Percentiles rank a stretch among this genome's conserved stretches.
phyloP scores from a whole-genome alignment of 1,140 invertebrate genomes.

The Eulimnadia texana region DNA sequence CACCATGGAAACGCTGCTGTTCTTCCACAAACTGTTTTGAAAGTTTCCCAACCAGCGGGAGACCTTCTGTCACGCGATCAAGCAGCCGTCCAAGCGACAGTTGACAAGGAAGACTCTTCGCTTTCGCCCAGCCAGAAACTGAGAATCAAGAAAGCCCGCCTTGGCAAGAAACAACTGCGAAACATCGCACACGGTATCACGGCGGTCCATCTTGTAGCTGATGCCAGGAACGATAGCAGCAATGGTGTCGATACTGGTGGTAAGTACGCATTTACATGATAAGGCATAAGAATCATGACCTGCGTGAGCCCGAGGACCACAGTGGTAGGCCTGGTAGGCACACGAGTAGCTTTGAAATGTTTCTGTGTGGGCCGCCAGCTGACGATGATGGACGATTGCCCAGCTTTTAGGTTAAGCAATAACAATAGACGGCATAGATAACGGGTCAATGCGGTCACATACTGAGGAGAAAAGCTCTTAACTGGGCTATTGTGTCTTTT shows the following conservation, averaged over 20 bases:
- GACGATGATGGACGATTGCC: constrained; percentile 1
- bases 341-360: not conserved
- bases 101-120: constrained; percentile 1
- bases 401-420: not conserved
- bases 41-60: not conserved
- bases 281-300: no score
- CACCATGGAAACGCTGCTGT: not conserved
- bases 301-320: no score
- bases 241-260: constrained; percentile 4
- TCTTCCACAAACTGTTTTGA: not conserved
- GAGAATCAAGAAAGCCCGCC: not conserved
- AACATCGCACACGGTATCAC: not conserved
- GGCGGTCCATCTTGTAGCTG: constrained; percentile 12
- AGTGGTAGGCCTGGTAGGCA: no score
- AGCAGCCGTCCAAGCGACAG: not conserved
- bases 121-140: not conserved
- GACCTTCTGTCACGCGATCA: not conserved
- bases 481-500: not conserved
- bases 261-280: not conserved
- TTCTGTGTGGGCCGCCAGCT: no score
- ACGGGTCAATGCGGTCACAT: not conserved
- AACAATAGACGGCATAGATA: not conserved
- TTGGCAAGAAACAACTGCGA: constrained; percentile 13
- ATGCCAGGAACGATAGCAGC: constrained; percentile 3
- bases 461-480: not conserved